These are phyloP conservation scores for Dascyllus trimaculatus DNA, from an alignment of 2,113 vertebrate genomes.

Conservation along the genomic window DNA sequence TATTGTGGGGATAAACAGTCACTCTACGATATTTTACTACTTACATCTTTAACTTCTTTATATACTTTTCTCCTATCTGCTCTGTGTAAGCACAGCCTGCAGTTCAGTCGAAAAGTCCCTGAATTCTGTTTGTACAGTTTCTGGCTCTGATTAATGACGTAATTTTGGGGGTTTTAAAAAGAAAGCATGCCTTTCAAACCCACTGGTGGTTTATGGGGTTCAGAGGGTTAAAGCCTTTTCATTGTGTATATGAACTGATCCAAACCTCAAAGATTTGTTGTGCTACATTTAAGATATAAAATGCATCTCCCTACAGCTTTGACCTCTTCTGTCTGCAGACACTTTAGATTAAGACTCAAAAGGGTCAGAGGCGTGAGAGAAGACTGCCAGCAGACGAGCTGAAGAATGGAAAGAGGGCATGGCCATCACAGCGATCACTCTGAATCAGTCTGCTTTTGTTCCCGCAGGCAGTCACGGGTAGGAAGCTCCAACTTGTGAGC, in stretches of 20 bases:
- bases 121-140: no score
- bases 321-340: constrained; percentile 56
- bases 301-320: constrained; percentile 19
- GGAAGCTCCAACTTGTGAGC: constrained; percentile 41
- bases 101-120: no score
- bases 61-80: no score
- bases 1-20: no score
- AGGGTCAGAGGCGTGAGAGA: constrained; percentile 33
- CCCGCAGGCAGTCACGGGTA: constrained; percentile 1
- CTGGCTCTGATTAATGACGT: no score
- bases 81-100: no score
- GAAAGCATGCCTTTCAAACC: no score
- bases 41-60: no score
- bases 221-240: neutral
- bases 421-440: constrained; percentile 2
- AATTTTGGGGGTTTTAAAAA: no score
- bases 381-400: constrained; percentile 25
- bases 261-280: constrained; percentile 53
- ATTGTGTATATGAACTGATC: constrained; percentile 13
- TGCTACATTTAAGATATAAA: constrained; percentile 50
- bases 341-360: constrained; percentile 48
- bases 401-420: constrained; percentile 43
- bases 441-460: constrained; percentile 51
- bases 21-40: no score
- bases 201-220: no score